Conservation (phyloP, 2,113 vertebrate species). For the Isichthys henryi region DNA sequence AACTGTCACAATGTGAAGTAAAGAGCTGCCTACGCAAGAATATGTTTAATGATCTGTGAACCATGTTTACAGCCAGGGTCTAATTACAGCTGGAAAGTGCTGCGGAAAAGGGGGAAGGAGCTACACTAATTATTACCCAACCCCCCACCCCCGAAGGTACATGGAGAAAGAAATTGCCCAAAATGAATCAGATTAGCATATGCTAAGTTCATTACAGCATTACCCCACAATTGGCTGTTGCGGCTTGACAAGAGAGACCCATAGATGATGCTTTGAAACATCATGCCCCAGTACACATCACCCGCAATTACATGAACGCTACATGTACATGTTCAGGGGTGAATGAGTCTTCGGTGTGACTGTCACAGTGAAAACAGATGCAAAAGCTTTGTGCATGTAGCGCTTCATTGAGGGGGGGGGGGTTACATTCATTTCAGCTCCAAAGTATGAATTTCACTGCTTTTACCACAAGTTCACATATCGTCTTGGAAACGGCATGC, state of each 20-base stretch:
- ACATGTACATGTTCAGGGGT: neutral
- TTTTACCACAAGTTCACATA: neutral
- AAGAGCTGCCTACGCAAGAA: neutral
- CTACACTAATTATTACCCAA: neutral
- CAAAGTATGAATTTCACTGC: neutral
- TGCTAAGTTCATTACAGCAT: neutral
- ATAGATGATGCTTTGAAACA: neutral
- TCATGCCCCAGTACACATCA: neutral
- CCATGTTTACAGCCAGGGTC: neutral
- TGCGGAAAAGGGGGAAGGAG: neutral
- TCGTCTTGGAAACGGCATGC: neutral
- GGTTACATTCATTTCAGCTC: constrained; percentile 54
- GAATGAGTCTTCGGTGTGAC: constrained; percentile 8
- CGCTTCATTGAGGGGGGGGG: constrained; percentile 46
- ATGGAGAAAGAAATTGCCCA: neutral
- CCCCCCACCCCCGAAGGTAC: neutral
- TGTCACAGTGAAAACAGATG: neutral
- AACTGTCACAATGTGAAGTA: neutral
- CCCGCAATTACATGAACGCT: neutral
- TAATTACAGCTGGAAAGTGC: constrained; percentile 12
- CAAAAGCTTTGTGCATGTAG: constrained; percentile 13
- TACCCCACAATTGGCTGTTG: neutral
- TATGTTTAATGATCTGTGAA: constrained; percentile 3
- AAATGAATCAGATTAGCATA: constrained; percentile 8
- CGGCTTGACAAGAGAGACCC: neutral